Evolutionary conservation across 2,888 invertebrate genomes (phyloP).

Genomic region (Eucera pruinosa): DNA sequence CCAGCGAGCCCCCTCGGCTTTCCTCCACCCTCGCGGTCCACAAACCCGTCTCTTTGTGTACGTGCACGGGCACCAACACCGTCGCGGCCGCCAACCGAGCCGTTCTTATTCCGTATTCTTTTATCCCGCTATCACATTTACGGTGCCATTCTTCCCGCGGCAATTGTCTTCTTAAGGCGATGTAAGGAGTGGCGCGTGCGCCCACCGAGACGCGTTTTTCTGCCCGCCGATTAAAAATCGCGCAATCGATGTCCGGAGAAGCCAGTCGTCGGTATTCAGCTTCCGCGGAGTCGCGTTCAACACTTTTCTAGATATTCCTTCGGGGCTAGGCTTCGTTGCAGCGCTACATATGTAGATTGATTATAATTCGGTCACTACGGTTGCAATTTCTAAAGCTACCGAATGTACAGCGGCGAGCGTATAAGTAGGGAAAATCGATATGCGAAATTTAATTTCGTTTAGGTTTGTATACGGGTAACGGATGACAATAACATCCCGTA

Average conservation of each 20-base stretch:
- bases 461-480: too few species aligned
- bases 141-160: constrained; percentile 76
- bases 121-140: constrained; percentile 79
- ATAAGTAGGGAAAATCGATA: too few species aligned
- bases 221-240: constrained; percentile 47
- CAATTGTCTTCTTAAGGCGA: constrained; percentile 76
- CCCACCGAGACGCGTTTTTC: constrained; percentile 38
- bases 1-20: constrained; percentile 50
- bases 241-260: constrained; percentile 43
- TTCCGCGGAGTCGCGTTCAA: background rate
- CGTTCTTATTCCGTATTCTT: constrained; percentile 80
- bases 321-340: too few species aligned
- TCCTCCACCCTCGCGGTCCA: constrained; percentile 39
- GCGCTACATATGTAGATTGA: too few species aligned
- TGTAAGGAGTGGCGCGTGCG: constrained; percentile 45
- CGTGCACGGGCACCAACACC: constrained; percentile 44
- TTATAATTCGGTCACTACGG: background rate
- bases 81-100: constrained; percentile 38
- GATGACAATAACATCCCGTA: too few species aligned
- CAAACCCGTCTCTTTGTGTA: constrained; percentile 46
- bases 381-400: background rate
- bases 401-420: too few species aligned
- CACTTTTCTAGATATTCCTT: too few species aligned
- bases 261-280: background rate
- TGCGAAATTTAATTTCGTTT: too few species aligned